Evolutionary conservation across 2,888 invertebrate species (phyloP).

Genomic region (Scaptomyza tumidula): DNA sequence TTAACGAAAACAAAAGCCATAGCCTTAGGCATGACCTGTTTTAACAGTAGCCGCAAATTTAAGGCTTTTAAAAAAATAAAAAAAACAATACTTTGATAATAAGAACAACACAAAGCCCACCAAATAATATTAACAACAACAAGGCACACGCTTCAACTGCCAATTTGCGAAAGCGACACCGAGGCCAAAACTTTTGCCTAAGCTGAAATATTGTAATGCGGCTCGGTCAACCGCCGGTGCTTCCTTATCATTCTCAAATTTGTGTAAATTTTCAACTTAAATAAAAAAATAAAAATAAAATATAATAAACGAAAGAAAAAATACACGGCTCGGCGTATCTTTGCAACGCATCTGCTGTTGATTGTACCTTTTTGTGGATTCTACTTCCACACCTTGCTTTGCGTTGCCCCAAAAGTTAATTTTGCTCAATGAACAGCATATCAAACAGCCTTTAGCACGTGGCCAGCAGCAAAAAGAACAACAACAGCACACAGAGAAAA

Average conservation of each 20-base stretch:
- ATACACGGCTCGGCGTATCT: constrained; percentile 50
- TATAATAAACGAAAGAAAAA: constrained; percentile 25
- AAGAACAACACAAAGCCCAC: constrained; percentile 47
- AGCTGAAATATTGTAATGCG: constrained; percentile 64
- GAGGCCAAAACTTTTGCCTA: constrained; percentile 33
- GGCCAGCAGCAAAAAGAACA: constrained; percentile 37
- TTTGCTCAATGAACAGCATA: constrained; percentile 76
- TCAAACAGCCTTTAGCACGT: constrained; percentile 69
- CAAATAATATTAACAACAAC: constrained; percentile 23
- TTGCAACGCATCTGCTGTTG: constrained; percentile 41
- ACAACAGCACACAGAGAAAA: neutral
- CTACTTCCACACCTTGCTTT: constrained; percentile 24
- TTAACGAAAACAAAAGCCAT: neutral
- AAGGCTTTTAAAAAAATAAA: neutral
- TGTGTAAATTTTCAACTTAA: constrained; percentile 61
- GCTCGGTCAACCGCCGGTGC: constrained; percentile 31
- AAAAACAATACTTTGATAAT: constrained; percentile 52
- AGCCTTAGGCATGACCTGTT: constrained; percentile 13
- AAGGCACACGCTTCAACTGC: constrained; percentile 51
- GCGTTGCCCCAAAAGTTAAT: constrained; percentile 62
- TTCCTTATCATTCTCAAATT: constrained; percentile 59
- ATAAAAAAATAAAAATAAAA: constrained; percentile 51
- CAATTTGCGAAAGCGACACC: constrained; percentile 57
- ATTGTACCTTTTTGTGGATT: neutral
- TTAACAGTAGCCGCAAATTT: constrained; percentile 1